Evolutionary conservation across 1,140 invertebrate genomes (phyloP).

Genomic region (Drosophila repleta): DNA sequence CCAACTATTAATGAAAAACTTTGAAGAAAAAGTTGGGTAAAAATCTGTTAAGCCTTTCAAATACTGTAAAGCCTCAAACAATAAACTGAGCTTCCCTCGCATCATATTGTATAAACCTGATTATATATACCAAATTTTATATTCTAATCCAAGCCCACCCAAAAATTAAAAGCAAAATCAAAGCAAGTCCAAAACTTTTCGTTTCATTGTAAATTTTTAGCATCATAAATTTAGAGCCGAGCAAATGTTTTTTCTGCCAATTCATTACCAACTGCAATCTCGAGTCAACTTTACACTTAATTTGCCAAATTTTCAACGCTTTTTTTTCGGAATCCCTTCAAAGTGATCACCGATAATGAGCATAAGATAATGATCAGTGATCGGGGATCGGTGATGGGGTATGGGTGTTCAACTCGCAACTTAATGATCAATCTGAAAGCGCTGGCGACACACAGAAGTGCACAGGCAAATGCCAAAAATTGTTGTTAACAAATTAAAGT

Average conservation of each 20-base stretch:
- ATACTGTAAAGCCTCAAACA: too few species aligned
- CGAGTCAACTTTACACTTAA: constrained; percentile 43
- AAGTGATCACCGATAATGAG: constrained; percentile 60
- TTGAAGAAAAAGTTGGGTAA: too few species aligned
- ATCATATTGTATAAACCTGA: too few species aligned
- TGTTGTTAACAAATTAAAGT: constrained; percentile 81
- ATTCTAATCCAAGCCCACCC: too few species aligned
- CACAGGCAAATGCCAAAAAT: constrained; percentile 54
- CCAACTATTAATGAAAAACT: too few species aligned
- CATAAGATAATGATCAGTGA: constrained; percentile 58
- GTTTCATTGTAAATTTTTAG: constrained; percentile 6
- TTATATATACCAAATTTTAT: too few species aligned
- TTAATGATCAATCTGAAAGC: constrained; percentile 20
- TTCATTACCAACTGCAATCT: constrained; percentile 12
- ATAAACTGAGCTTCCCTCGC: too few species aligned
- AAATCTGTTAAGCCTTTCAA: too few species aligned
- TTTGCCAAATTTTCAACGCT: constrained; percentile 71
- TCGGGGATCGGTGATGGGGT: constrained; percentile 17
- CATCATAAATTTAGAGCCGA: constrained; percentile 19
- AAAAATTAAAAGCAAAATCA: too few species aligned
- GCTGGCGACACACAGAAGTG: constrained; percentile 61
- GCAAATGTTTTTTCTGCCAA: constrained; percentile 4
- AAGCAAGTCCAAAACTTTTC: neutral
- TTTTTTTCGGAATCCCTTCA: constrained; percentile 36
- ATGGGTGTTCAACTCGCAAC: constrained; percentile 3